phyloP scores from a whole-genome alignment of 2,888 invertebrate species.

The Andricus quercusramuli region DNA sequence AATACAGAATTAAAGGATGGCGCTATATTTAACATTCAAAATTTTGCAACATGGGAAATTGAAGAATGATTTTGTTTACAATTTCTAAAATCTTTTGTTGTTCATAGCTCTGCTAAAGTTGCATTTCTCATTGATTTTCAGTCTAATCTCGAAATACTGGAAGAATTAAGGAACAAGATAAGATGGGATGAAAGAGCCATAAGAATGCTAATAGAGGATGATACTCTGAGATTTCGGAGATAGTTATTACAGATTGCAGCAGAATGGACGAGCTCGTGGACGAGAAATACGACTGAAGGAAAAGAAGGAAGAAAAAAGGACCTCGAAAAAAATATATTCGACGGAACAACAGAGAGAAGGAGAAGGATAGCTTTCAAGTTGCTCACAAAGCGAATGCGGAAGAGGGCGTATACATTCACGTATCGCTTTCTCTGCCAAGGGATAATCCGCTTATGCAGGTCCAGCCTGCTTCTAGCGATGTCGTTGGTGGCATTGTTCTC shows the following conservation, averaged over 20 bases:
- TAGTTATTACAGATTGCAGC: constrained; percentile 27
- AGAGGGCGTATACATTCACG: constrained; percentile 53
- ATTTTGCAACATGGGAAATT: no score
- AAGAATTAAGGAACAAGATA: background rate
- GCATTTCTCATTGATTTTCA: background rate
- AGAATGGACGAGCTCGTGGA: no score
- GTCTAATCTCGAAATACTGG: background rate
- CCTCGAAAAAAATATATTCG: background rate
- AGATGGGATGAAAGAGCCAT: constrained; percentile 6
- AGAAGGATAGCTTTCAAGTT: constrained; percentile 53
- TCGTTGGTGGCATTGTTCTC: constrained; percentile 72
- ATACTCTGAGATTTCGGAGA: constrained; percentile 30
- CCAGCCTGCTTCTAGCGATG: constrained; percentile 54
- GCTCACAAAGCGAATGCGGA: constrained; percentile 62
- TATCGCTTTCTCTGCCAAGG: constrained; percentile 68
- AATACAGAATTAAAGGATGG: no score
- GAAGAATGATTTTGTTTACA: no score
- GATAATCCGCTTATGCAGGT: constrained; percentile 74
- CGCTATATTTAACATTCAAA: no score
- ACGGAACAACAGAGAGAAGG: constrained; percentile 17
- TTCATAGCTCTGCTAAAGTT: background rate
- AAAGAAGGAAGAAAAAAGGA: constrained; percentile 1
- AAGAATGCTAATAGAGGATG: constrained; percentile 30
- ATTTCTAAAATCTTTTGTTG: no score
- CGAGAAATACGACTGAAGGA: constrained; percentile 18